phyloP scores from a whole-genome alignment of 2,113 vertebrate species.

The Callipepla squamata region DNA sequence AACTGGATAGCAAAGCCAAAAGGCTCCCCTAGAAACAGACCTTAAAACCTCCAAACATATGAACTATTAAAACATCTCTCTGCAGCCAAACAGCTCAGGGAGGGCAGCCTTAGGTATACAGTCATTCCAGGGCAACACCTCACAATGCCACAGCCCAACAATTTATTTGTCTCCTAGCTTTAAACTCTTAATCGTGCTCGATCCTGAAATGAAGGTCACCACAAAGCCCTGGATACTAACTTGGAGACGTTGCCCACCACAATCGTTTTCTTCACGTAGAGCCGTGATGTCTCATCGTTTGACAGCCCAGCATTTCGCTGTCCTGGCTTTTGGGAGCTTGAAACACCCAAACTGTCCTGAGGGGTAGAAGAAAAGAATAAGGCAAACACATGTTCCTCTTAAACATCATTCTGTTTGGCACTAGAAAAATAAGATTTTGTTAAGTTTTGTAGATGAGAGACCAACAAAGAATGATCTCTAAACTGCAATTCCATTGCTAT shows the following conservation, averaged over 20 bases:
- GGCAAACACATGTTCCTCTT: slow-evolving; percentile 48
- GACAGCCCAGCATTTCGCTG: slow-evolving; percentile 84
- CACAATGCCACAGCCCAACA: neutral
- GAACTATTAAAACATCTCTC: neutral
- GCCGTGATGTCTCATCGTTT: slow-evolving; percentile 89
- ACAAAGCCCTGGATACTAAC: slow-evolving; percentile 77
- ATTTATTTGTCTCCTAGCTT: neutral
- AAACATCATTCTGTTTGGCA: slow-evolving; percentile 23
- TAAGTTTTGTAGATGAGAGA: neutral
- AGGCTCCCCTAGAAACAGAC: neutral
- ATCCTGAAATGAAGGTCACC: neutral
- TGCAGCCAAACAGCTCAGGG: neutral
- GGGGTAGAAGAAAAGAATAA: slow-evolving; percentile 51
- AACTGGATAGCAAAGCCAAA: neutral
- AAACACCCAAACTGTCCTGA: slow-evolving; percentile 87
- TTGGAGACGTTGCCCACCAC: slow-evolving; percentile 98
- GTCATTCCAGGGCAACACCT: neutral
- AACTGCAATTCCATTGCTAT: neutral
- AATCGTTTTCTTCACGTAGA: slow-evolving; percentile 97
- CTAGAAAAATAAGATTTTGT: neutral
- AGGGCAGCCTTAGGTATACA: neutral
- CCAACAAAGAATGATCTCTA: neutral
- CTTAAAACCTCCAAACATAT: neutral
- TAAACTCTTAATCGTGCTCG: neutral
- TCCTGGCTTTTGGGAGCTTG: slow-evolving; percentile 80